Percentiles rank a stretch among this genome's conserved stretches.
Conservation (phyloP, 35 echinoderm and acorn worm species). For the Acanthaster planci region DNA sequence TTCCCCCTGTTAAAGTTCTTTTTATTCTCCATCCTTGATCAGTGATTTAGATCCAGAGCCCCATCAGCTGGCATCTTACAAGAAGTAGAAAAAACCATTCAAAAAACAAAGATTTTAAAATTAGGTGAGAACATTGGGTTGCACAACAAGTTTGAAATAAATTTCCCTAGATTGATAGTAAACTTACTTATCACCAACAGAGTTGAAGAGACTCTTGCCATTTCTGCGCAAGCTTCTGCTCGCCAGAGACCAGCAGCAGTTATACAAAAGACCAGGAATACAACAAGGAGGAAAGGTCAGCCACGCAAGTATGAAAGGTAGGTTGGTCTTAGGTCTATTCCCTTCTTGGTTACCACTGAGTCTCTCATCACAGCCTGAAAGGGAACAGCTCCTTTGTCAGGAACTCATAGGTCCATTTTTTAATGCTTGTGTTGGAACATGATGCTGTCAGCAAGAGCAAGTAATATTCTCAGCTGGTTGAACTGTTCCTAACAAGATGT, state of each 20-base stretch:
- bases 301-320: constrained; percentile 20
- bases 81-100: no score
- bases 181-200: background rate
- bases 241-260: background rate
- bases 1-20: background rate
- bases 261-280: background rate
- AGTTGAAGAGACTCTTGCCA: background rate
- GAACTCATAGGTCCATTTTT: background rate
- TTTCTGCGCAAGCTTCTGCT: background rate
- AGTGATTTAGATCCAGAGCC: background rate
- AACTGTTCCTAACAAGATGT: no score
- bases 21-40: background rate
- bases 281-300: constrained; percentile 1
- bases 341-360: background rate
- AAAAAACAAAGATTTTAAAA: no score
- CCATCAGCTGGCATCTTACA: background rate
- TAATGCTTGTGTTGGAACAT: background rate
- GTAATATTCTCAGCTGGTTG: no score
- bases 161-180: background rate
- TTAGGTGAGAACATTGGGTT: background rate
- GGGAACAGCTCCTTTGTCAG: background rate
- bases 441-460: background rate
- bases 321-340: no score
- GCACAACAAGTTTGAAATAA: background rate
- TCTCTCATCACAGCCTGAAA: background rate